These are phyloP conservation scores for Huso huso DNA, from an alignment of 2,797 vertebrate genomes.

Conservation along the genomic window DNA sequence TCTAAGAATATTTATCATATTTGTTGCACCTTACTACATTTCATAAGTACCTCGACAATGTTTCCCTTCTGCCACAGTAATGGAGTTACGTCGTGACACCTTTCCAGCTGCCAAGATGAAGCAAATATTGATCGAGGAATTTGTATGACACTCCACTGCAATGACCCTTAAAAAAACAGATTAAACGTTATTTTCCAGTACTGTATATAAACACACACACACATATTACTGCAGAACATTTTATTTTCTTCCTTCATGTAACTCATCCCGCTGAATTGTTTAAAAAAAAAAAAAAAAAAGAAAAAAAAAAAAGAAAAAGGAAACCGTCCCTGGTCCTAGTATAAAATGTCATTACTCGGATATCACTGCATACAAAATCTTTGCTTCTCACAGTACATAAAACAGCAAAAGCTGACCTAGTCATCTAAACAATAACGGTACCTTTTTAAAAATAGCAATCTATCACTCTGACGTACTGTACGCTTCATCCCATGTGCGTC, in stretches of 20 bases:
- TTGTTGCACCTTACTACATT: neutral
- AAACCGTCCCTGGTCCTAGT: slow-evolving; percentile 19
- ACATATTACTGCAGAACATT: slow-evolving; percentile 27
- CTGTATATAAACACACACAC: slow-evolving; percentile 23
- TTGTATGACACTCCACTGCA: too few relatives aligned
- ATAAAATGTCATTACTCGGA: slow-evolving; percentile 28
- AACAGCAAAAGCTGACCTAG: slow-evolving; percentile 16
- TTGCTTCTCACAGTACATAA: slow-evolving; percentile 21
- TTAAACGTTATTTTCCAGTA: too few relatives aligned
- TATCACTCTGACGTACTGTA: slow-evolving; percentile 24
- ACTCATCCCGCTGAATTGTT: slow-evolving; percentile 23
- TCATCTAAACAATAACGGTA: slow-evolving; percentile 4
- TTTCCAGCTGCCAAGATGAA: too few relatives aligned
- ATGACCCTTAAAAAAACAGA: too few relatives aligned
- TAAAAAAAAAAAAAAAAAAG: slow-evolving; percentile 18
- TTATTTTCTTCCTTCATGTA: slow-evolving; percentile 21
- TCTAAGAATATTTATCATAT: neutral
- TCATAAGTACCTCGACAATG: neutral
- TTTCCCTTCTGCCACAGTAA: neutral
- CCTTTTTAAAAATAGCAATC: slow-evolving; percentile 22
- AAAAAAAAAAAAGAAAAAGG: slow-evolving; percentile 28
- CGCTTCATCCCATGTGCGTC: slow-evolving; percentile 15
- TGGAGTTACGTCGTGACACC: too few relatives aligned
- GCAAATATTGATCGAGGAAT: too few relatives aligned
- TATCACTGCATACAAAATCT: slow-evolving; percentile 29